Percentiles rank a stretch among this genome's conserved stretches.
These are phyloP conservation scores for Papilio dardanus DNA, from an alignment of 1,140 invertebrate species.

Conservation along the genomic window DNA sequence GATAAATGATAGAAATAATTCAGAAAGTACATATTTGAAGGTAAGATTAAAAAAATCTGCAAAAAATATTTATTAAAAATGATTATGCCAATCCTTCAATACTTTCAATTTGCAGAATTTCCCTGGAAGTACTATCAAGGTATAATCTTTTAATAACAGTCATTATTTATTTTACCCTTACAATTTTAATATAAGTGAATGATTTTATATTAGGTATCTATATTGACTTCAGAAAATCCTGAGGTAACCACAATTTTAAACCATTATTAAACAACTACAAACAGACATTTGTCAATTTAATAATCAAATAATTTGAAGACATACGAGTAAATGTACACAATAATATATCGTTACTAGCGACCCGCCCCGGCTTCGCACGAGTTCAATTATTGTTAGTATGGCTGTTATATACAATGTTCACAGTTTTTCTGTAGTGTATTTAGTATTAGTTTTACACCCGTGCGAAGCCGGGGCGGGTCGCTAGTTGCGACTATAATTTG, in stretches of 20 bases:
- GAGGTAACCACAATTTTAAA: background rate
- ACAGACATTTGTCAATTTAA: too few relatives aligned
- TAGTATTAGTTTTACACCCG: too few relatives aligned
- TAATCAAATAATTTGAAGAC: too few relatives aligned
- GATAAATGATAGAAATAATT: background rate
- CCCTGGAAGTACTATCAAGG: background rate
- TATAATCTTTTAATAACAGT: background rate
- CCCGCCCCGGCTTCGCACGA: too few relatives aligned
- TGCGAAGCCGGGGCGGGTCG: too few relatives aligned
- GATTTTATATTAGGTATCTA: background rate
- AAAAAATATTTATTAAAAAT: background rate
- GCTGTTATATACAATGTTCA: too few relatives aligned
- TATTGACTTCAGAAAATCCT: background rate
- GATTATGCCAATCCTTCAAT: background rate
- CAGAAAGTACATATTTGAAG: background rate
- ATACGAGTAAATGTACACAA: too few relatives aligned
- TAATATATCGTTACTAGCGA: too few relatives aligned
- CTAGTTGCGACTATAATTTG: too few relatives aligned
- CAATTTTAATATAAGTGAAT: background rate
- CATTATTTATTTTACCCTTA: background rate
- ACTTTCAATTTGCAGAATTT: background rate
- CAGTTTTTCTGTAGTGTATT: too few relatives aligned
- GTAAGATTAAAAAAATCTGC: background rate
- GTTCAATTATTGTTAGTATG: too few relatives aligned
- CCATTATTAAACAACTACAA: too few relatives aligned